A percentile compares a stretch with the other conserved stretches of the same genome.
phyloP scores from a whole-genome alignment of 2,113 vertebrate species.

The Lates calcarifer region DNA sequence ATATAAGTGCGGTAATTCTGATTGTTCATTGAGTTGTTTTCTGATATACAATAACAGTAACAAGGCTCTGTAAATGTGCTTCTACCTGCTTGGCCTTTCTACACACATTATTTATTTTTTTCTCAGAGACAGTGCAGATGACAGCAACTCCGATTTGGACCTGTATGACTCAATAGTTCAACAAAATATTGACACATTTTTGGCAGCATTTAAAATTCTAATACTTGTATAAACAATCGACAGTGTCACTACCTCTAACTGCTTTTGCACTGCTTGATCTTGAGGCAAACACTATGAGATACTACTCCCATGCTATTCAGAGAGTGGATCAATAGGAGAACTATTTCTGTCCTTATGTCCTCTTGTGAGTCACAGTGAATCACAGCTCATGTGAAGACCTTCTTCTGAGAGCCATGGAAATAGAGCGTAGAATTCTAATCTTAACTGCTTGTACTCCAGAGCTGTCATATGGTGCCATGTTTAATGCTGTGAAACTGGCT shows the following conservation, averaged over 20 bases:
- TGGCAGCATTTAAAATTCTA: too few relatives aligned
- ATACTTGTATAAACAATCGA: too few relatives aligned
- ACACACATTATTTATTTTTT: background rate
- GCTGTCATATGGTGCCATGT: constrained; percentile 41
- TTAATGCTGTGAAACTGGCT: constrained; percentile 41
- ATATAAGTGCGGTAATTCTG: too few relatives aligned
- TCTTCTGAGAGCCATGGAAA: constrained; percentile 48
- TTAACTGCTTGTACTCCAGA: constrained; percentile 32
- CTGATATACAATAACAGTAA: too few relatives aligned
- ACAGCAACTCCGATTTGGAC: background rate
- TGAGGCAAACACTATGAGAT: constrained; percentile 29
- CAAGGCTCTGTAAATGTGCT: too few relatives aligned
- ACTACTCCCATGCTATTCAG: constrained; percentile 33
- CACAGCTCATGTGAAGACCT: constrained; percentile 56
- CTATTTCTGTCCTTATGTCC: constrained; percentile 53
- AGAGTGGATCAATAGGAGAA: constrained; percentile 52
- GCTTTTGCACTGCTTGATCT: constrained; percentile 23
- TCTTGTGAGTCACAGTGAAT: constrained; percentile 62
- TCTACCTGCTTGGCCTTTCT: background rate
- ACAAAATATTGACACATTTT: too few relatives aligned
- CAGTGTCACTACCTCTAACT: constrained; percentile 10
- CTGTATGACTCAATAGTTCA: background rate
- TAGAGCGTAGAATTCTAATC: constrained; percentile 51
- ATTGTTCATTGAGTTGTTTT: too few relatives aligned
- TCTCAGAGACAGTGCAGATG: background rate